These are phyloP conservation scores for Intellagama lesueurii DNA, from an alignment of 2,797 vertebrate genomes.

Conservation along the genomic window DNA sequence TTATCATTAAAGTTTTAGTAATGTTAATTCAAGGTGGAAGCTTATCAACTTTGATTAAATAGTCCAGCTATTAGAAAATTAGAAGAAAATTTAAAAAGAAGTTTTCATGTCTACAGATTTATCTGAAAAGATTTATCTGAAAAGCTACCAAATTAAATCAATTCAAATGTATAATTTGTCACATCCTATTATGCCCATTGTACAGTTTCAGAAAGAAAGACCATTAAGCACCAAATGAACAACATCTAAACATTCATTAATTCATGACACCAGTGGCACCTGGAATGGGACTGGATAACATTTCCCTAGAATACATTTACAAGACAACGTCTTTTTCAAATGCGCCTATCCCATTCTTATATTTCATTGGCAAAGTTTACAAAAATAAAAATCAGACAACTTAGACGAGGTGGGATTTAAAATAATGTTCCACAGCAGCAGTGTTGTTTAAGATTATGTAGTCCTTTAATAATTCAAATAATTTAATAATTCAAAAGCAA, in stretches of 20 bases:
- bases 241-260: neutral
- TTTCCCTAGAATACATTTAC: neutral
- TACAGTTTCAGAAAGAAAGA: neutral
- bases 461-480: conserved; percentile 78
- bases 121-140: neutral
- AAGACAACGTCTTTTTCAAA: conserved; percentile 20
- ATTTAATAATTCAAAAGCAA: conserved; percentile 79
- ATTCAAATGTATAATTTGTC: neutral
- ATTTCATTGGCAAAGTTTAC: conserved; percentile 20
- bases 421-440: conserved; percentile 72
- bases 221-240: neutral
- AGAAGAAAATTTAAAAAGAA: neutral
- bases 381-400: neutral
- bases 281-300: neutral
- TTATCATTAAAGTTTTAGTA: neutral
- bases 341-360: conserved; percentile 7
- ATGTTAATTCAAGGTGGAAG: neutral
- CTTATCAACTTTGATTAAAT: neutral
- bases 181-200: neutral
- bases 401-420: conserved; percentile 58
- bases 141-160: neutral
- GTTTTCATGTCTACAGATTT: neutral
- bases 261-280: neutral
- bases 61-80: neutral
- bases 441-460: conserved; percentile 77